Evolutionary conservation across 2,113 vertebrate genomes (phyloP), one percentile per base, ranked within the genome.

Genomic region (Lampris incognitus): DNA sequence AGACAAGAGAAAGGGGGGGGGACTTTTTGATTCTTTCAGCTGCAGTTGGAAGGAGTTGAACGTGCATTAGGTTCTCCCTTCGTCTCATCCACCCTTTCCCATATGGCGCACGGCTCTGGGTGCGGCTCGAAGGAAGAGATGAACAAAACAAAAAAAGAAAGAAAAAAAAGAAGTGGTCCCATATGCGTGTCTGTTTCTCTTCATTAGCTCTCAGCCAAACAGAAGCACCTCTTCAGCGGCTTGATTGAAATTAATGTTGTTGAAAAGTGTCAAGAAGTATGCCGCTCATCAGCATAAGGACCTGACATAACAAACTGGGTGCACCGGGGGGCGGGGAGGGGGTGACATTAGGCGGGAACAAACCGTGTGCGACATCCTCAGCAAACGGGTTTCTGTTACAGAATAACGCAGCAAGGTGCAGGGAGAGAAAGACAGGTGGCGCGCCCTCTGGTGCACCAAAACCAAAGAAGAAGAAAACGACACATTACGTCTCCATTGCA

Each of bases 121-220:
- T 76, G 82, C 63, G 83, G 90, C 89, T 89, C 78, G 83, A 88
- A 83, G 69, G 90, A 92, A 86, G 85, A 85, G 81, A 78, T 55
- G 58, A 5, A 65, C 78, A 84, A 86, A 65, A 62, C 42, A 84
- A 72, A 64, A 59, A 60, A 60, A 42, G 39, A 24, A 13, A 42
- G 13, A 63, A 48, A 44, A 9, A 50, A 44, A 74, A 74, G 81
- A 82, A 78, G 72, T 56, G 9, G 82, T 87, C 91, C 92, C 94
- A 94, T 94, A 93, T 94, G 93, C 87, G 92, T 89, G 83, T 89
- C 83, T 92, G 88, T 92, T 91, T 91, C 87, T 93, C 89, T 94
- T 93, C 89, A 92, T 94, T 93, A 92, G 87, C 84, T 91, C 73
- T 69, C 85, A 88, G 87, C 42, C 57, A 89, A 93, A 93, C 91